Percentiles rank a stretch among this genome's conserved stretches.
Conservation (phyloP, 1,140 invertebrate genomes). For the Globodera ellingtonae region DNA sequence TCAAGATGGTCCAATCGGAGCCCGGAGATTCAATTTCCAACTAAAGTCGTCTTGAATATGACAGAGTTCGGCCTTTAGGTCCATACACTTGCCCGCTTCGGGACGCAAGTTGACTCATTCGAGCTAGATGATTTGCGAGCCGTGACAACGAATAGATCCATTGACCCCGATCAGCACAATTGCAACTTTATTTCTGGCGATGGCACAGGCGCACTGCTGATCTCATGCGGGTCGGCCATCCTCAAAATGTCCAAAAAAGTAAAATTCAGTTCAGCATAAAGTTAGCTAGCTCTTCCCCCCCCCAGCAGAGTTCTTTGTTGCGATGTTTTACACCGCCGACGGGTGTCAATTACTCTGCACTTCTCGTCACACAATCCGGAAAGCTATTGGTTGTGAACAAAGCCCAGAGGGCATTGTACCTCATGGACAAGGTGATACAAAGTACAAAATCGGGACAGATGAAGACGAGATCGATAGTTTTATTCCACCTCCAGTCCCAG, state of each 20-base stretch:
- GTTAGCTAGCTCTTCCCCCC: background rate
- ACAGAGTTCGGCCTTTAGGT: background rate
- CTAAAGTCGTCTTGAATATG: background rate
- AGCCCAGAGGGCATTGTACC: background rate
- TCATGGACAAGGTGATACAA: background rate
- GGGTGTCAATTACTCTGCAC: background rate
- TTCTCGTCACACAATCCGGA: background rate
- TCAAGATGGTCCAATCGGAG: background rate
- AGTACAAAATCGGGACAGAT: background rate
- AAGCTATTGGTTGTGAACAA: background rate
- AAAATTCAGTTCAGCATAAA: background rate
- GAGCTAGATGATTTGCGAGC: constrained; percentile 6
- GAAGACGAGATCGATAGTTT: background rate
- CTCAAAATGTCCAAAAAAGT: background rate
- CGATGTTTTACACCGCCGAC: background rate
- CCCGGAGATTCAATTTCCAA: background rate
- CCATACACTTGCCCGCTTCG: background rate
- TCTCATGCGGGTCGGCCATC: background rate
- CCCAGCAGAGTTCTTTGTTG: background rate
- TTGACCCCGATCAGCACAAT: background rate
- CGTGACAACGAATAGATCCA: background rate
- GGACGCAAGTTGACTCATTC: background rate
- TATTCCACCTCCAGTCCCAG: background rate
- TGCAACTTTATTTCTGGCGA: constrained; percentile 2
- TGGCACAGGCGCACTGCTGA: background rate